Evolutionary conservation across 2,113 vertebrate genomes (phyloP).

Genomic region (Cisticola juncidis): DNA sequence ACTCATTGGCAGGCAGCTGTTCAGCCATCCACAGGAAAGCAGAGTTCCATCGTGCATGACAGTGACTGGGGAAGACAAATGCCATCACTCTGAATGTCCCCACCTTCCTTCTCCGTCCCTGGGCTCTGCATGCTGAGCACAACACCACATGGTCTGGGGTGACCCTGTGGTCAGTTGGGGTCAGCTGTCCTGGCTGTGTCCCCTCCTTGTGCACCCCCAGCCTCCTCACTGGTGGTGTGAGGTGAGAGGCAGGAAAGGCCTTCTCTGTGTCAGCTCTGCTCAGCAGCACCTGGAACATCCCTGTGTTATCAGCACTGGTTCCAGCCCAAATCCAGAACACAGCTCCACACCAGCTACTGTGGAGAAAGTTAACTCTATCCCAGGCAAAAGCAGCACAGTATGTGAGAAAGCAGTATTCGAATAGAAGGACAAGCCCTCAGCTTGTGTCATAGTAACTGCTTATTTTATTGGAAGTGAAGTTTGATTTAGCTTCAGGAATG

Average conservation of each 20-base stretch:
- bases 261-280: not conserved
- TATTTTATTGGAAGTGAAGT: constrained; percentile 30
- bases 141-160: not conserved
- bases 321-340: not conserved
- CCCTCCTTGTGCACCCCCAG: not conserved
- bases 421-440: not conserved
- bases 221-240: not conserved
- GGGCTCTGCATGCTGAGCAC: not conserved
- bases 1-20: not conserved
- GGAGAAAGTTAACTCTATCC: not conserved
- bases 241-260: not conserved
- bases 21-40: not conserved
- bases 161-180: not conserved
- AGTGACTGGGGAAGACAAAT: not conserved
- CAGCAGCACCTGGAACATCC: not conserved
- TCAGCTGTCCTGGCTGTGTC: not conserved
- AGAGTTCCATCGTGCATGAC: not conserved
- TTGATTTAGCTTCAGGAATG: constrained; percentile 12
- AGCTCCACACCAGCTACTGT: not conserved
- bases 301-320: not conserved
- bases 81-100: not conserved
- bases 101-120: not conserved
- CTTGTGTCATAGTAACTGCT: not conserved
- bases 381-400: not conserved
- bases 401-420: not conserved